Evolutionary conservation across 1,140 invertebrate species (phyloP), one percentile per base, ranked within the genome.

Genomic region (Sesamia nonagrioides): DNA sequence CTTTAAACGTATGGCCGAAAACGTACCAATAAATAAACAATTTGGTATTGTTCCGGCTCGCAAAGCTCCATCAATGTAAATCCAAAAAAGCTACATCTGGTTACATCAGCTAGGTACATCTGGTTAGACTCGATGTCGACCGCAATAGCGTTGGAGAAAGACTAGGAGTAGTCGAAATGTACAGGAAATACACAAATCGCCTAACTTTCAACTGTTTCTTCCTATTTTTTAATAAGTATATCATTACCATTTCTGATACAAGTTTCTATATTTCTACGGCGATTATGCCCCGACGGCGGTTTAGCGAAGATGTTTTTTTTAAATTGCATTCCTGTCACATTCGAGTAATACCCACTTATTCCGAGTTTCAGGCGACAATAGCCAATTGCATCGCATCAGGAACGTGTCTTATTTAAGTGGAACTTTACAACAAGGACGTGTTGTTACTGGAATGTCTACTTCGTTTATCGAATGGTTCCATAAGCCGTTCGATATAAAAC

Each of bases 401-500:
- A 37, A 37, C 50, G 71, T 54, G 58, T 63, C 42, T 75, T 58
- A 75, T 63, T 75, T 27, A 63, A 75, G 42, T 35, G 42, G 13
- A 63, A 61, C 56, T 50, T 61, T 73, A 73, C 50, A 73, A 58
- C 71, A 27, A 45, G 17, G 13, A 56, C 54, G 71, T 73, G 68
- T 73, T 73, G 48, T 72, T 75, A 48, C 58, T 27, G 21, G 18
- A 61, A 75, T 50, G 63, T 50, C 58, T 42, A 75, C 75, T 81
- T 48, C 68, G 15, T 21, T 73, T 75, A 78, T 74, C 45, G 61
- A 61, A 54, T 71, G 50, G n/a, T 84, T 33, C 86, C 83, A 88
- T 89, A 90, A 88, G 86, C 84, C 61, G 61, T 80, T 60, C 79
- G 82, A 89, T 92, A 92, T 92, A 92, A 92, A 91, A 90, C 83